Evolutionary conservation across 1,140 invertebrate genomes (phyloP), one percentile per base, ranked within the genome.

Genomic region (Penaeus japonicus): DNA sequence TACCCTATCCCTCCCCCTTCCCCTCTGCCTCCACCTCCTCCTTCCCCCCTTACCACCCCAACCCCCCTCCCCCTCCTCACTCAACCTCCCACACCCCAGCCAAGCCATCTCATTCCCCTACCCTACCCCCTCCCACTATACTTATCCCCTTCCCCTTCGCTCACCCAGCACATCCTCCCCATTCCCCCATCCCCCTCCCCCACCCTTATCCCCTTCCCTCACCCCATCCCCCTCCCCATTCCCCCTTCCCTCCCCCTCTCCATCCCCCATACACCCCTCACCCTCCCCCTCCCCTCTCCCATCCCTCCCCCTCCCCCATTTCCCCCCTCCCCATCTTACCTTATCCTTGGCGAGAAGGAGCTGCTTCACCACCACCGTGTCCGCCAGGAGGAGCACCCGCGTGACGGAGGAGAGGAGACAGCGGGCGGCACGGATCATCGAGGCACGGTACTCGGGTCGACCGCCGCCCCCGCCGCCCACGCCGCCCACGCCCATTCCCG

Each of bases 331-430:
- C 70, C 24, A 12, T 84, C 91, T 91, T 93, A 98, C 98, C 95
- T 99, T 99, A 93, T 99, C 98, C 93, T 99, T 99, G 80, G 97
- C 97, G 77, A 97, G 94, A 65, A 99, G 94, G 65, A 99, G 94
- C 93, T 99, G 98, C 92, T 99, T 99, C 30, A 99, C 98, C 15
- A 99, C 97, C 65, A 99, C 98, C 92, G 98, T 97, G 93, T 99
- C 99, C n/a, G 98, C 98, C 85, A 99, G 94, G 27, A 99, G 94
- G n/a, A 99, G 94, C 70, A 99, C 98, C 92, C 97, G 94, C 10
- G 99, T 99, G 89, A 99, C 97, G 55, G 98, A 97, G 35, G 97
- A 97, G 18, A 99, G 94, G 12, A 99, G 95, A 91, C 97, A 97
- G 90, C 98, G 94, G 32, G 98, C 97, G 39, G 98, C 97, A 90